phyloP scores from a whole-genome alignment of 2,888 invertebrate species.

The Drosophila silvestris region DNA sequence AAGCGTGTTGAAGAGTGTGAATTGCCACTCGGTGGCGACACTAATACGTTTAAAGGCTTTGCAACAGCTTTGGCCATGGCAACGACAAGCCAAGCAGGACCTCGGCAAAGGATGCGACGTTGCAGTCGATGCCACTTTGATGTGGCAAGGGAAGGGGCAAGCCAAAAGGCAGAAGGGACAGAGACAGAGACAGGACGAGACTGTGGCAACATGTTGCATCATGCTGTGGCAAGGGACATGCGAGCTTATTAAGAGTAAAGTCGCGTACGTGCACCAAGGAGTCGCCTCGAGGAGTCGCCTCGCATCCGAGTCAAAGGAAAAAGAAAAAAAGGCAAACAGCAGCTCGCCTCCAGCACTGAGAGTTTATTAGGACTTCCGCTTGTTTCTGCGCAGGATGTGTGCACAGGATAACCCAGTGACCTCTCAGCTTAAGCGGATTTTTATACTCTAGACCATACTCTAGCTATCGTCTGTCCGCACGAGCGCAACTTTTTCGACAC shows the following conservation, averaged over 20 bases:
- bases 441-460: background rate
- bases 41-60: conserved; percentile 76
- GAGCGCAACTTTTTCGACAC: too few relatives aligned
- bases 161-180: background rate
- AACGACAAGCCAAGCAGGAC: conserved; percentile 38
- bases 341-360: conserved; percentile 9
- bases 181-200: conserved; percentile 1
- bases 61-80: conserved; percentile 67
- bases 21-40: conserved; percentile 28
- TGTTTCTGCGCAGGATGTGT: background rate
- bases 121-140: conserved; percentile 42
- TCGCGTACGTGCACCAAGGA: conserved; percentile 27
- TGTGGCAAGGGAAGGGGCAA: conserved; percentile 15
- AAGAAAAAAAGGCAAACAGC: conserved; percentile 4
- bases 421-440: conserved; percentile 10
- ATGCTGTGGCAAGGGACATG: conserved; percentile 18
- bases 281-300: conserved; percentile 6
- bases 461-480: too few relatives aligned
- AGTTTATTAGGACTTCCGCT: conserved; percentile 44
- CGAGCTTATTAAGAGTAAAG: conserved; percentile 49
- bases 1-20: conserved; percentile 23
- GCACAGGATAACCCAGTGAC: conserved; percentile 66
- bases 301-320: background rate
- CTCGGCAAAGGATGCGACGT: conserved; percentile 43
- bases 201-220: conserved; percentile 77